These are phyloP conservation scores for Neopelma chrysocephalum DNA, from an alignment of 2,797 vertebrate species.

Conservation along the genomic window DNA sequence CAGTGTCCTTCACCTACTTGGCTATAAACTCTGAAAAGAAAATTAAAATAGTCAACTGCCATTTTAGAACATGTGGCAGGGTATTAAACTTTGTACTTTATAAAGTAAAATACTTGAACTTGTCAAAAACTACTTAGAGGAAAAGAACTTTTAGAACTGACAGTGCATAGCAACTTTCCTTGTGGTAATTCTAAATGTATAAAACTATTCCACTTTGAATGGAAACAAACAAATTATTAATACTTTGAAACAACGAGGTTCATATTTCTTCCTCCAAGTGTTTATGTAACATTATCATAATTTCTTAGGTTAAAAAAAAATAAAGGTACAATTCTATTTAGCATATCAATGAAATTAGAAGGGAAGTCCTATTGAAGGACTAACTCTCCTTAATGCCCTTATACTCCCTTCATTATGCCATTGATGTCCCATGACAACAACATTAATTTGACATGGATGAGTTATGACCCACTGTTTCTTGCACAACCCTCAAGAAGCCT, in stretches of 20 bases:
- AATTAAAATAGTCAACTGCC: neutral
- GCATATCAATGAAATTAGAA: conserved; percentile 33
- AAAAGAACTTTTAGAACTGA: neutral
- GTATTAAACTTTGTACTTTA: neutral
- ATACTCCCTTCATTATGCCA: conserved; percentile 75
- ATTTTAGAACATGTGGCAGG: neutral
- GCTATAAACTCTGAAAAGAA: neutral
- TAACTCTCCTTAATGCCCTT: conserved; percentile 78
- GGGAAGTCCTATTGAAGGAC: conserved; percentile 73
- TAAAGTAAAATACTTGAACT: neutral
- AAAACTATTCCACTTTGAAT: neutral
- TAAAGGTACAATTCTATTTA: neutral
- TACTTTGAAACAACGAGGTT: neutral
- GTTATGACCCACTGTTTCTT: conserved; percentile 82
- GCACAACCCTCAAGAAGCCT: conserved; percentile 63
- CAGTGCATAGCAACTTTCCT: neutral
- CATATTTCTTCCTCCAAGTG: neutral
- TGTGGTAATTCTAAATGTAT: neutral
- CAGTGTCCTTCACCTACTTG: neutral
- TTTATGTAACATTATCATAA: neutral
- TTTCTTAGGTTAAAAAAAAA: neutral
- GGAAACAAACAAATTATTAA: neutral
- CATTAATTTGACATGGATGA: conserved; percentile 87
- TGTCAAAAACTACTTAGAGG: neutral
- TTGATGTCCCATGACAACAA: conserved; percentile 83